These are phyloP conservation scores for Rapana venosa DNA, from an alignment of 2,888 invertebrate genomes.

Conservation along the genomic window DNA sequence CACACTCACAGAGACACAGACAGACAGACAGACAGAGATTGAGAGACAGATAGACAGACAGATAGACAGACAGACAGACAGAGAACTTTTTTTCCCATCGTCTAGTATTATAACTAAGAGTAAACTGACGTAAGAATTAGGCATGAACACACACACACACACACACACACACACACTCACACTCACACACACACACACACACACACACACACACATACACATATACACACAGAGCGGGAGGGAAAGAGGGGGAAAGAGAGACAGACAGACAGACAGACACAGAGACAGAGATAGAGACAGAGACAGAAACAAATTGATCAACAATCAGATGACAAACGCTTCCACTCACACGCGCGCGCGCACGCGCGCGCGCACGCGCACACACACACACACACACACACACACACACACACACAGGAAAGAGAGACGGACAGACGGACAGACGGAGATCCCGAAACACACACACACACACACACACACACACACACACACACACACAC, in stretches of 20 bases:
- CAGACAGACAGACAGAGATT: neutral
- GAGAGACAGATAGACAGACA: neutral
- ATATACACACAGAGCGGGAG: neutral
- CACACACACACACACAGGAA: neutral
- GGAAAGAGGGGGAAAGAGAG: neutral
- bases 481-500: neutral
- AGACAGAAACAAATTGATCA: neutral
- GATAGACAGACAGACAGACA: neutral
- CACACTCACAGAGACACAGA: neutral
- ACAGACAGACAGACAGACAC: neutral
- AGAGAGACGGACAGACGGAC: neutral
- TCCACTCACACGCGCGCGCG: neutral
- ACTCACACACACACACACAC: neutral
- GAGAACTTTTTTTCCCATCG: too few species aligned
- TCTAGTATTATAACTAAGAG: too few species aligned
- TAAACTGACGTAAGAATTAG: too few species aligned
- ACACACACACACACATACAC: neutral
- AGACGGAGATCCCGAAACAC: neutral
- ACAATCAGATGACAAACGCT: neutral
- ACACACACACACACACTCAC: neutral
- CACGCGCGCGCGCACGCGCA: neutral
- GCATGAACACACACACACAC: neutral
- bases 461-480: conserved; percentile 4
- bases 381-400: neutral
- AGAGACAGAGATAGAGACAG: neutral